Evolutionary conservation across 37 sponge, comb jelly and placozoan genomes (phyloP).

Genomic region (Axinella damicornis): DNA sequence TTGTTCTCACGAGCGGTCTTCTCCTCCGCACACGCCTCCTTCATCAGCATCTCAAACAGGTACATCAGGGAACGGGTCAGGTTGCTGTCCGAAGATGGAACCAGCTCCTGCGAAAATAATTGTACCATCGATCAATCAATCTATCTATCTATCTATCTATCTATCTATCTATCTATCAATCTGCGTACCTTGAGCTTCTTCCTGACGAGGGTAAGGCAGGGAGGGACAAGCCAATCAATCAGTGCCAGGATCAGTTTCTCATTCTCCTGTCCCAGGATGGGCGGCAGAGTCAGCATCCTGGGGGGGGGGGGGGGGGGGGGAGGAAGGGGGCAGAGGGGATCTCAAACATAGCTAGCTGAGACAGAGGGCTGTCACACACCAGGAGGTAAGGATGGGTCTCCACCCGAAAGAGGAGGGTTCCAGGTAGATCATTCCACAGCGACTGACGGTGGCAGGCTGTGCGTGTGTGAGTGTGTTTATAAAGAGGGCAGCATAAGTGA

Average conservation of each 20-base stretch:
- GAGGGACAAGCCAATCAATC: conserved; percentile 85
- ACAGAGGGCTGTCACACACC: conserved; percentile 41
- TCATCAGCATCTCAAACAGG: conserved; percentile 85
- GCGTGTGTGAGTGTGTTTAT: not conserved
- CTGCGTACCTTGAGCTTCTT: conserved; percentile 67
- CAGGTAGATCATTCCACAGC: conserved; percentile 99
- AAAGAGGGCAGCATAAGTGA: too few relatives aligned
- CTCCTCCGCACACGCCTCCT: conserved; percentile 68
- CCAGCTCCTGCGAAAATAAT: conserved; percentile 66
- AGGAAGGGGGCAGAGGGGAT: too few relatives aligned
- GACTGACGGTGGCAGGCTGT: conserved; percentile 97
- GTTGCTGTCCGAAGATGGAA: conserved; percentile 72
- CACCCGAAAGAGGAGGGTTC: conserved; percentile 96
- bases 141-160: too few relatives aligned
- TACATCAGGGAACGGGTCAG: conserved; percentile 79
- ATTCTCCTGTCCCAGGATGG: conserved; percentile 46
- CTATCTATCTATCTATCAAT: too few relatives aligned
- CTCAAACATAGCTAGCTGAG: not conserved
- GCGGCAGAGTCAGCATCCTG: conserved; percentile 72
- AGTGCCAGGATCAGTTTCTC: conserved; percentile 60
- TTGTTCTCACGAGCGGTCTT: conserved; percentile 78
- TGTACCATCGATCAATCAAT: too few relatives aligned
- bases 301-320: conserved; percentile 34
- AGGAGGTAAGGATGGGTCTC: conserved; percentile 90
- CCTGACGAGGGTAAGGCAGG: conserved; percentile 69